Evolutionary conservation across 2,888 invertebrate species (phyloP), one percentile per base, ranked within the genome.

Genomic region (Tipula lateralis): DNA sequence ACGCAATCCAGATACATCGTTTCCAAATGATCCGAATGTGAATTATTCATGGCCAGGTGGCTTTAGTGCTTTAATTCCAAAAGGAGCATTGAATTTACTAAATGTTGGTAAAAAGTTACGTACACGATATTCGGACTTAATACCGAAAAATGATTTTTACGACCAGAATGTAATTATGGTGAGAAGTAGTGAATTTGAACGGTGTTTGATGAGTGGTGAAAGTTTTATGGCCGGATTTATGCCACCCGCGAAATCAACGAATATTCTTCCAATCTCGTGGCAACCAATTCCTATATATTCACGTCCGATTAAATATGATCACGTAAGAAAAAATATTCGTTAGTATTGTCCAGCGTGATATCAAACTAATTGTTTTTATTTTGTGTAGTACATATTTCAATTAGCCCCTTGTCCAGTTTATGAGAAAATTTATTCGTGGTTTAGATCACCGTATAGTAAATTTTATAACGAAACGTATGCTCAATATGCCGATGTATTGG

Each of bases 271-370:
- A 13, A 89, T 93, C 84, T 88, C 90, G 0, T 98, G 98, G 98
- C 95, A 96, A 87, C 98, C 98, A 0, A 93, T 97, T 85, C 96
- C 98, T 6, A 93, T 98, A 0, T 95, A 96, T 89, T 93, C 95
- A 0, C 90, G 94, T 32, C 96, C 97, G 0, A 91, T 91, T 84
- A 88, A 91, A 83, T 88, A 92, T 85, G 97, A 97, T 89, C 93
- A 93, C 91, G 96, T 96, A 91, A 90, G 91, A 88, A 36, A 9
- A 12, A 36, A 36, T 12, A 36, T 9, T 36, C 6, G 12, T 36
- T 36, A 36, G 12, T 1, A 36, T n/a, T n/a, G n/a, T 66, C 6
- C 12, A 12, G 36, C 36, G 2, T n/a, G n/a, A 36, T 1, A 19
- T 66, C 2, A 7, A 7, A 66, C 12, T 9, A 5, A 16, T 12